Conservation (phyloP, 2,888 invertebrate species). For the Tanypteryx hageni region DNA sequence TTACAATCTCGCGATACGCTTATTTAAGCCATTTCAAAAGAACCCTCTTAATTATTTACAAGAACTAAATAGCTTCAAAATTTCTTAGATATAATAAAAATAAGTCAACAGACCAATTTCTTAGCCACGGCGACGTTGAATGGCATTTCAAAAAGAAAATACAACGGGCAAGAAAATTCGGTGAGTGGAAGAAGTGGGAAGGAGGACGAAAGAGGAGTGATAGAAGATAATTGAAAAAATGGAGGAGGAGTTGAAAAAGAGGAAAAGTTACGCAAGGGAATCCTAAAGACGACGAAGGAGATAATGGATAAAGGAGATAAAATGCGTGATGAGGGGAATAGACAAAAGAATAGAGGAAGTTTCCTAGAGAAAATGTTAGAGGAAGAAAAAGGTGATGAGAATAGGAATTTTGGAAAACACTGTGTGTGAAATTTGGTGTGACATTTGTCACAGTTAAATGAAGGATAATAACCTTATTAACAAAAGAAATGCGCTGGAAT, state of each 20-base stretch:
- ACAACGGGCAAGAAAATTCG: background rate
- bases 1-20: background rate
- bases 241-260: background rate
- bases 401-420: too few species aligned
- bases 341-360: background rate
- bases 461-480: too few species aligned
- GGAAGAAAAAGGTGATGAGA: too few species aligned
- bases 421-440: too few species aligned
- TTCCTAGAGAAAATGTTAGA: background rate
- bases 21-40: background rate
- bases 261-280: background rate
- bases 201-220: background rate
- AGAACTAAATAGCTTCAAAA: background rate
- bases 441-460: too few species aligned
- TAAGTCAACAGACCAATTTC: background rate
- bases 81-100: background rate
- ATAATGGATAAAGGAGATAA: background rate
- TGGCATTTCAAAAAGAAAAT: background rate
- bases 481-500: too few species aligned
- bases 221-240: background rate
- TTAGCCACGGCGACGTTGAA: background rate
- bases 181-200: background rate
- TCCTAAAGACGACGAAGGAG: background rate
- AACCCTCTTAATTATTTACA: background rate
- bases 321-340: background rate